A percentile compares a stretch with the other conserved stretches of the same genome.
Conservation (phyloP, 1,140 invertebrate genomes). For the Mactra quadrangularis region DNA sequence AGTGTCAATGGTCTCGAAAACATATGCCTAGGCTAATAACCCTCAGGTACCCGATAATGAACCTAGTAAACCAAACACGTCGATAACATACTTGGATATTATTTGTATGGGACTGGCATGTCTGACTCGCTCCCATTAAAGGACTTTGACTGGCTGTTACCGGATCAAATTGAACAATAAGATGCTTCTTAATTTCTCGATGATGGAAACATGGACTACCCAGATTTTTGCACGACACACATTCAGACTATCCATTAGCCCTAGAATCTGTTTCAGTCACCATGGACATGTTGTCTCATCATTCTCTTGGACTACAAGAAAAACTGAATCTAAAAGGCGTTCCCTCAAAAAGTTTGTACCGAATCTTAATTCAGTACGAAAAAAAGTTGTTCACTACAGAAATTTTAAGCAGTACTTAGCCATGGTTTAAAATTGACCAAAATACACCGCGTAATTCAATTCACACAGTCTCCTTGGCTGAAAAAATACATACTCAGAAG, state of each 20-base stretch:
- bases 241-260: too few species aligned
- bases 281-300: background rate
- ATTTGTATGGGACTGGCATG: too few species aligned
- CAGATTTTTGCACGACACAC: too few species aligned
- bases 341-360: constrained; percentile 31
- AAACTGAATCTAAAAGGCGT: background rate
- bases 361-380: background rate
- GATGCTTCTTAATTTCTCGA: too few species aligned
- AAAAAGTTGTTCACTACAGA: background rate
- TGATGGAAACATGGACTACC: too few species aligned
- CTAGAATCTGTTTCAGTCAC: background rate
- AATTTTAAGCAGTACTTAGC: constrained; percentile 1
- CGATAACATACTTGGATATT: too few species aligned
- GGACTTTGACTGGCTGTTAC: too few species aligned
- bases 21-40: too few species aligned
- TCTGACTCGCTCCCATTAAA: too few species aligned
- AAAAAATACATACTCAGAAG: constrained; percentile 63
- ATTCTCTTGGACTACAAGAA: background rate
- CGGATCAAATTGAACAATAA: too few species aligned
- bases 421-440: constrained; percentile 24
- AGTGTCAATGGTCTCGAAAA: background rate
- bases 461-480: constrained; percentile 16
- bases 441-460: constrained; percentile 4
- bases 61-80: background rate
- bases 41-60: background rate